Conservation (phyloP, 2,113 vertebrate genomes). For the Nanorana parkeri region DNA sequence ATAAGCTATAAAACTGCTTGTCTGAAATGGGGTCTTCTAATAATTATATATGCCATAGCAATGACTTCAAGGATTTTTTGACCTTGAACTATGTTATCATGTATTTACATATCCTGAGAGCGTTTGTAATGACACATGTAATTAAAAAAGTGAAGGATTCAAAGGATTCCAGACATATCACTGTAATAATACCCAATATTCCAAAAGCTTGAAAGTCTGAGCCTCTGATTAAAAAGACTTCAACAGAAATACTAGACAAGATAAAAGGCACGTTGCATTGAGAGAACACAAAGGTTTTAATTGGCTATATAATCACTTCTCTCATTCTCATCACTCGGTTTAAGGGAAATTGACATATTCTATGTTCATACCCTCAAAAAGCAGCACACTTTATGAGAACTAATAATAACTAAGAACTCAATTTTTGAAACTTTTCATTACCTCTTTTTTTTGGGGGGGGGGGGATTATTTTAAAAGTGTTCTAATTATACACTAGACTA, state of each 20-base stretch:
- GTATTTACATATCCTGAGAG: conserved; percentile 53
- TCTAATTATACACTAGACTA: neutral
- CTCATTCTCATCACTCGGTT: conserved; percentile 11
- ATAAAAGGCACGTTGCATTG: conserved; percentile 44
- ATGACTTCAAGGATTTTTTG: conserved; percentile 41
- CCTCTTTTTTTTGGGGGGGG: neutral
- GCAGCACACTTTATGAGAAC: neutral
- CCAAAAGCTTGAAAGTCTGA: conserved; percentile 36
- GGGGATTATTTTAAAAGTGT: neutral
- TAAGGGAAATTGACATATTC: conserved; percentile 9
- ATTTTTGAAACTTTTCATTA: neutral
- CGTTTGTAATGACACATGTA: conserved; percentile 49
- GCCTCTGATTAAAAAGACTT: conserved; percentile 47
- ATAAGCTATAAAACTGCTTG: conserved; percentile 5
- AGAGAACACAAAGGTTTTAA: conserved; percentile 52
- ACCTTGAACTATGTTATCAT: conserved; percentile 35
- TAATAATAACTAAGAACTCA: neutral
- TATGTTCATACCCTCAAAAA: neutral
- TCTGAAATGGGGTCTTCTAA: neutral
- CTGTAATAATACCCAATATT: conserved; percentile 48
- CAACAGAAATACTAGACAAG: conserved; percentile 10
- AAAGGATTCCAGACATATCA: conserved; percentile 43
- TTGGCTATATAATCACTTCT: conserved; percentile 41
- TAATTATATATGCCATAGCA: neutral
- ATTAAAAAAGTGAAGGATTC: conserved; percentile 49